Percentiles rank a stretch among this genome's conserved stretches.
phyloP scores from a whole-genome alignment of 2,113 vertebrate species.

The Pollimyrus isidori region DNA sequence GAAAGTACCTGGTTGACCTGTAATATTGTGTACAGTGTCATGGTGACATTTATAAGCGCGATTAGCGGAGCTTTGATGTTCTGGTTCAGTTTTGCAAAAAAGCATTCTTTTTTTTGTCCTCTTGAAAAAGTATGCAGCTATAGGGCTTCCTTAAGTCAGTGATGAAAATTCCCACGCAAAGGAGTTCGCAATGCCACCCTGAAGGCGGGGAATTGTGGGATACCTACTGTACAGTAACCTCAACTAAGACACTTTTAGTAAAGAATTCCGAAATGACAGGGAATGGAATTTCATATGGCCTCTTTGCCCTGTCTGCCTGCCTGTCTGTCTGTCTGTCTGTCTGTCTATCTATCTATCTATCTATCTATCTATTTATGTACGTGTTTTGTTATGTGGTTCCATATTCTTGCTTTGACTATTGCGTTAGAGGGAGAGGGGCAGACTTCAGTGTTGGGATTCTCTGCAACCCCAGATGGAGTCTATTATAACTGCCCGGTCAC shows the following conservation, averaged over 20 bases:
- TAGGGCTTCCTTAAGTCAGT: not conserved
- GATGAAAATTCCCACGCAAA: not conserved
- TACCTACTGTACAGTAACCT: too few species aligned
- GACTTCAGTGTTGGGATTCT: slow-evolving; percentile 34
- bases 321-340: not conserved
- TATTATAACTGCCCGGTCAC: slow-evolving; percentile 54
- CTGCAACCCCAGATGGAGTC: slow-evolving; percentile 46
- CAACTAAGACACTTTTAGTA: not conserved
- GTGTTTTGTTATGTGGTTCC: not conserved
- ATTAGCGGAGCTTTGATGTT: not conserved
- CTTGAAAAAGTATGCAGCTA: not conserved
- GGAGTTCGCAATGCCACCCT: not conserved
- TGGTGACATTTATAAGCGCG: not conserved
- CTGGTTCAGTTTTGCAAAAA: not conserved
- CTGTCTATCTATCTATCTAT: not conserved
- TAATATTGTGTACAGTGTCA: not conserved
- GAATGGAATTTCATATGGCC: not conserved
- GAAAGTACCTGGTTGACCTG: not conserved
- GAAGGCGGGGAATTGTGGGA: not conserved
- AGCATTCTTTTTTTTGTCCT: not conserved
- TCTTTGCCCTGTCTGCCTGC: not conserved
- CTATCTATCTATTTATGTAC: not conserved
- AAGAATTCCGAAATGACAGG: not conserved
- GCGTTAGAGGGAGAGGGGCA: slow-evolving; percentile 10
- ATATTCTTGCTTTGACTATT: slow-evolving; percentile 31